Conservation (phyloP, 2,113 vertebrate species). For the Plotosus lineatus region DNA sequence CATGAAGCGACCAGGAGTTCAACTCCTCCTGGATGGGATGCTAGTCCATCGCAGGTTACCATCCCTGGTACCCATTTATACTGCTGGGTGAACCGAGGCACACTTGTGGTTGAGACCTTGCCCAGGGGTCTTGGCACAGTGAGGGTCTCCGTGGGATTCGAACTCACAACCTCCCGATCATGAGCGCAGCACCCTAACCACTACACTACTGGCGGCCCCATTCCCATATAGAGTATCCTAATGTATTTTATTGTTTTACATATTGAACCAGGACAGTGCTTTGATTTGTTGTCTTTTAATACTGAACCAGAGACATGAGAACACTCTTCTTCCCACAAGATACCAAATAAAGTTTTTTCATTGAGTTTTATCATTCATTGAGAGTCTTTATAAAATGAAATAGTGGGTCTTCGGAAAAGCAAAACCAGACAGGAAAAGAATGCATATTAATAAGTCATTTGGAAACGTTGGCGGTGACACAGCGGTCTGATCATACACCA, state of each 20-base stretch:
- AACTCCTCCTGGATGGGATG: too few species aligned
- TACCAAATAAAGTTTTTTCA: background rate
- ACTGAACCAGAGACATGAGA: background rate
- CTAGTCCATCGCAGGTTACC: too few species aligned
- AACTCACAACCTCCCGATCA: too few species aligned
- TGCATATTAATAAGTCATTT: background rate
- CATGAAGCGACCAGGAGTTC: too few species aligned
- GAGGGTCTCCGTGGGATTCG: too few species aligned
- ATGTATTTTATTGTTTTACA: background rate
- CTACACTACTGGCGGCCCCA: too few species aligned
- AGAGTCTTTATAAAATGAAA: background rate
- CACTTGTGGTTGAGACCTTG: too few species aligned
- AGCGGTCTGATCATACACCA: background rate
- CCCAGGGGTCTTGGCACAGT: too few species aligned
- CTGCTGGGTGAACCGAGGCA: too few species aligned
- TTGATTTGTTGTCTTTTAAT: background rate
- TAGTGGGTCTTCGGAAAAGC: background rate
- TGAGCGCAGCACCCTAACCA: too few species aligned
- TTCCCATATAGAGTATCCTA: background rate
- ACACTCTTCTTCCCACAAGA: background rate
- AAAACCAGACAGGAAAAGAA: background rate
- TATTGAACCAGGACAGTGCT: background rate
- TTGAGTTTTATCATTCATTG: background rate
- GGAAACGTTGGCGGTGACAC: background rate
- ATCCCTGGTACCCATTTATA: too few species aligned